Percentiles rank a stretch among this genome's conserved stretches.
These are phyloP conservation scores for Sinosuthora webbiana DNA, from an alignment of 2,113 vertebrate genomes.

Conservation along the genomic window DNA sequence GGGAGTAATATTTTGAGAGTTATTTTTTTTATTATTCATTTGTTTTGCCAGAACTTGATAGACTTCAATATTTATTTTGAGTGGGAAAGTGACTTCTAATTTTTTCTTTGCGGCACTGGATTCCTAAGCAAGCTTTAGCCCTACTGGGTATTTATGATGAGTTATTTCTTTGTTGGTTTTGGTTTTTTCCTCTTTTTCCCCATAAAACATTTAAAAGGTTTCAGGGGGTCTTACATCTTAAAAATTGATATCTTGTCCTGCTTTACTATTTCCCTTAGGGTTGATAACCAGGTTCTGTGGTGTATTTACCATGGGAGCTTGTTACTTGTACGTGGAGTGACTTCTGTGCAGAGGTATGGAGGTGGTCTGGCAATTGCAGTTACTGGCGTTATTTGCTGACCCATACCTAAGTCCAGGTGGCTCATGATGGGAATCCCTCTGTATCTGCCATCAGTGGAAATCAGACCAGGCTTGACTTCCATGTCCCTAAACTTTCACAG, in stretches of 20 bases:
- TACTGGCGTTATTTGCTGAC: constrained; percentile 50
- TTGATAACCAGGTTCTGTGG: constrained; percentile 64
- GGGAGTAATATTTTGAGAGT: background rate
- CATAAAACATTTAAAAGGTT: background rate
- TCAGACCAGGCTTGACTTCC: background rate
- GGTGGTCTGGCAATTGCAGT: constrained; percentile 49
- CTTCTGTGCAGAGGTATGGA: constrained; percentile 51
- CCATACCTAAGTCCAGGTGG: constrained; percentile 20
- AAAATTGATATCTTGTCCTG: constrained; percentile 42
- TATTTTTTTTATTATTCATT: background rate
- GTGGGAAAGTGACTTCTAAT: background rate
- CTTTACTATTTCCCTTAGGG: constrained; percentile 59
- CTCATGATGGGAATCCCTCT: background rate
- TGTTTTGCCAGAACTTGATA: background rate
- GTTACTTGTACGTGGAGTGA: constrained; percentile 56
- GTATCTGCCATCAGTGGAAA: background rate
- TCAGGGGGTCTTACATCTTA: background rate
- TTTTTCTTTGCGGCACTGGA: background rate
- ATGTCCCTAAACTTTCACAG: background rate
- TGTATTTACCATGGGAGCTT: constrained; percentile 62
- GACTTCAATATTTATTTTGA: background rate
- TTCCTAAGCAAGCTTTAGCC: background rate
- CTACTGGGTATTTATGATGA: background rate
- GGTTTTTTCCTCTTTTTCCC: background rate
- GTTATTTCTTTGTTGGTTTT: background rate